Evolutionary conservation across 2,113 vertebrate species (phyloP).

Genomic region (Anoplopoma fimbria): DNA sequence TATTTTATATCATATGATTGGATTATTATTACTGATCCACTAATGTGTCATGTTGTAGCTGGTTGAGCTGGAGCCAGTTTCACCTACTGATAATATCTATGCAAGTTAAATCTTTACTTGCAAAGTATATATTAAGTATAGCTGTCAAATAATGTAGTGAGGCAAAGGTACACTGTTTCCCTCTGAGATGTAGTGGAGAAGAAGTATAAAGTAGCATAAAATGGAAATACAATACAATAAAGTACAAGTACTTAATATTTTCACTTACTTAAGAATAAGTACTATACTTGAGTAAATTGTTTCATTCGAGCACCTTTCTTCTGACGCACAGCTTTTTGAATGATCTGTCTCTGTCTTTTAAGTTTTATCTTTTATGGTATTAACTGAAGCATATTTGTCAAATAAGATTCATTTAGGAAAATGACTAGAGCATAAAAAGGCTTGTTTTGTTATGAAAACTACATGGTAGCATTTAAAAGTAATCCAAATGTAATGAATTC

Average conservation of each 20-base stretch:
- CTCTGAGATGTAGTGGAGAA: neutral
- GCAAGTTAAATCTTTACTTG: neutral
- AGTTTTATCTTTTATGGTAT: neutral
- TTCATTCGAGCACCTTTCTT: neutral
- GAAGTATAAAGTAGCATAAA: neutral
- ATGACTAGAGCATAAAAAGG: neutral
- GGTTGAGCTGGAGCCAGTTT: neutral
- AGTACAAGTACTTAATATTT: neutral
- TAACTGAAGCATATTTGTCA: neutral
- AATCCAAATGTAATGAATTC: conserved; percentile 10
- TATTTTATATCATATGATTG: neutral
- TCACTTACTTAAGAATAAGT: neutral
- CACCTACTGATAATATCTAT: neutral
- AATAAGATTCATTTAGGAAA: neutral
- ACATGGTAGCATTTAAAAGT: neutral
- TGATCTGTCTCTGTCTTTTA: neutral
- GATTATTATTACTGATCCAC: neutral
- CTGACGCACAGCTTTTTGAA: neutral
- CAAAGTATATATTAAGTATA: neutral
- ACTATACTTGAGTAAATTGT: neutral
- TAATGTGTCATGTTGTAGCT: neutral
- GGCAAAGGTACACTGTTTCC: neutral
- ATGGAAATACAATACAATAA: neutral
- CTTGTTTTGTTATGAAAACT: neutral
- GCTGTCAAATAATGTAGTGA: neutral